Evolutionary conservation across 2,113 vertebrate species (phyloP).

Genomic region (Etheostoma cragini): DNA sequence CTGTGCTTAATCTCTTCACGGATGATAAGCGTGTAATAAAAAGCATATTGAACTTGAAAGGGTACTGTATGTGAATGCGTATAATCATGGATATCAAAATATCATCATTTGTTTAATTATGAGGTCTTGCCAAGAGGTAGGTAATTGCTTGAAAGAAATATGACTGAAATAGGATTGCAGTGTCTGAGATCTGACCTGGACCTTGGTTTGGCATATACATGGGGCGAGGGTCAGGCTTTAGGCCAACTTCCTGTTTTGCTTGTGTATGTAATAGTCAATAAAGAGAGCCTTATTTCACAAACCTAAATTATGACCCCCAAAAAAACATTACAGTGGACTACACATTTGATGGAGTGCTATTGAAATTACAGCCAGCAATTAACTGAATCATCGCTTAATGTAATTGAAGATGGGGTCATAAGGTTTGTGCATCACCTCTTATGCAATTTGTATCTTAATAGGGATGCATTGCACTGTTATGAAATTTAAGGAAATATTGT

Average conservation of each 20-base stretch:
- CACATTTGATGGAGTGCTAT: not conserved
- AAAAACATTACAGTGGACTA: conserved; percentile 4
- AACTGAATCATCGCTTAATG: conserved; percentile 14
- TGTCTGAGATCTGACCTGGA: conserved; percentile 58
- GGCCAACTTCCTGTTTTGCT: conserved; percentile 64
- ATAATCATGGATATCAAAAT: conserved; percentile 82
- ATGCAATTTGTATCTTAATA: conserved; percentile 2
- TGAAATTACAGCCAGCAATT: not conserved
- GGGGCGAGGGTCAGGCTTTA: conserved; percentile 53
- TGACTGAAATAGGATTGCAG: conserved; percentile 57
- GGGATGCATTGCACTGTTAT: not conserved
- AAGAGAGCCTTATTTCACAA: conserved; percentile 1
- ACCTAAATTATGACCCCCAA: conserved; percentile 12
- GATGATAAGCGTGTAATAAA: conserved; percentile 79
- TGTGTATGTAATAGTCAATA: conserved; percentile 30
- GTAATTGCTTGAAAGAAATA: conserved; percentile 79
- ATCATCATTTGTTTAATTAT: conserved; percentile 83
- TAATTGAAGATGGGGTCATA: conserved; percentile 8
- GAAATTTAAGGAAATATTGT: conserved; percentile 11
- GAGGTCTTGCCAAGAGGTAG: conserved; percentile 77
- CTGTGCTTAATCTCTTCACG: conserved; percentile 79
- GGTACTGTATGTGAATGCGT: conserved; percentile 74
- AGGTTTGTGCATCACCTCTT: not conserved
- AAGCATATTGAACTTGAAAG: conserved; percentile 83
- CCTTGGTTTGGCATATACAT: conserved; percentile 34